Base-by-base conservation (phyloP, 2,113 vertebrate genomes). In the Nipponia nippon region DNA sequence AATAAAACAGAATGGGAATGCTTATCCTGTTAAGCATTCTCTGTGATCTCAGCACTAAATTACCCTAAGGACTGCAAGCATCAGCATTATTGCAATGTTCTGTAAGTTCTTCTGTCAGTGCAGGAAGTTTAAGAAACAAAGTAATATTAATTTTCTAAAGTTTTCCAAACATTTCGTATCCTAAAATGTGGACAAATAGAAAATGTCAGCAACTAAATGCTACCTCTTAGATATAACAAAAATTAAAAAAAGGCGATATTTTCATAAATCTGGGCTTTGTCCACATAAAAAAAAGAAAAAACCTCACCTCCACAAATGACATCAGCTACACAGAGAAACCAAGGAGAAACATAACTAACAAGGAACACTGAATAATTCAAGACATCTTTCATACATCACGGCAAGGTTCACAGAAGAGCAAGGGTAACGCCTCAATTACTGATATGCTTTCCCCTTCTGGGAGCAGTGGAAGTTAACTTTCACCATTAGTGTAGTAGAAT, bases 351-450 rank as follows among this genome's bases (percentile, higher is more conserved):
- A 71, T 70, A 90, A 42, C 72, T 93, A 94, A 89, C 72, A 95
- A 82, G 63, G 59, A 92, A 79, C 65, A 55, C 47, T 97, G 92
- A 97, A 96, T 97, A 96, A 97, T 97, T 95, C 94, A 97, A 93
- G 69, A 92, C 9, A 30, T 84, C 72, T 92, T 93, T 96, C 95
- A 79, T 78, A 91, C 21, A 92, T 46, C 63, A 84, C 40, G 0
- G 0, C 55, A 92, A 84, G 61, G 80, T 90, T 92, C 4, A 5
- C 55, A 44, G 44, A 95, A 70, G 83, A 90, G 80, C 47, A 83
- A 87, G 36, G 80, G 75, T 61, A 92, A 84, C 1, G 13, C 83
- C 77, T 95, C 88, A 92, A 72, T 94, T 96, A 76, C 81, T 91
- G 95, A 67, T 53, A 32, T 1, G 13, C 29, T 92, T 89, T 95